These are phyloP conservation scores for Brachionus paranguensis DNA, from an alignment of 1,140 invertebrate genomes.

Conservation along the genomic window DNA sequence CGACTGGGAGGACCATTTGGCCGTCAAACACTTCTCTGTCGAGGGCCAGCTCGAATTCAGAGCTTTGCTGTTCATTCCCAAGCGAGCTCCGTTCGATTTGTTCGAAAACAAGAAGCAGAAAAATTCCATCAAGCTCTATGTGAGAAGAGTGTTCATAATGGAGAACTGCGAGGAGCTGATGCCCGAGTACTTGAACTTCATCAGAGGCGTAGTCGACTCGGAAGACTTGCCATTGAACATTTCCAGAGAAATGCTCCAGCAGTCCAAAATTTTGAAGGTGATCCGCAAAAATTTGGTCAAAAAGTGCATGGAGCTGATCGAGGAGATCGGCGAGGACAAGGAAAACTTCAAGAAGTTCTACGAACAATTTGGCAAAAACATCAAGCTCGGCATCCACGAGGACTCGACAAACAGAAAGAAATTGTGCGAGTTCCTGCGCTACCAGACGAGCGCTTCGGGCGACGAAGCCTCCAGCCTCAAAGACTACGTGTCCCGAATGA, in stretches of 20 bases:
- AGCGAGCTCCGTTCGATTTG: conserved; percentile 89
- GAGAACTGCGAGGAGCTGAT: conserved; percentile 98
- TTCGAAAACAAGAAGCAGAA: conserved; percentile 97
- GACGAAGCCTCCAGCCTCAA: conserved; percentile 86
- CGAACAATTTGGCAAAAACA: conserved; percentile 93
- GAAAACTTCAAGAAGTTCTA: conserved; percentile 98
- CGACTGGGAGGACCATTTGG: conserved; percentile 97
- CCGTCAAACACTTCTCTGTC: conserved; percentile 96
- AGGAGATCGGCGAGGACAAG: conserved; percentile 88
- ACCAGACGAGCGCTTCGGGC: conserved; percentile 84
- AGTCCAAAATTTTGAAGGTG: conserved; percentile 95
- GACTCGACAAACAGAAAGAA: conserved; percentile 89
- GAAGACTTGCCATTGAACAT: conserved; percentile 97
- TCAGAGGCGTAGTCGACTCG: conserved; percentile 93
- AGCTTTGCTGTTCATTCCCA: conserved; percentile 86
- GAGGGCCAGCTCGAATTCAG: conserved; percentile 97
- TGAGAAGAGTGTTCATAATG: conserved; percentile 95
- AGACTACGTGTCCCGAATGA: conserved; percentile 94
- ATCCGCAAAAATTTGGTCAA: conserved; percentile 98
- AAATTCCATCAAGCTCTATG: conserved; percentile 97
- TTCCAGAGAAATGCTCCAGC: conserved; percentile 95
- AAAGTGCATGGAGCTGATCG: conserved; percentile 92
- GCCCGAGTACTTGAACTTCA: conserved; percentile 93
- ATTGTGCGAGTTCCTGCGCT: conserved; percentile 81
- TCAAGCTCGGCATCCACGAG: conserved; percentile 96